phyloP scores from a whole-genome alignment of 53 echinoderm and acorn worm species.

The Temnopleurus reevesii region DNA sequence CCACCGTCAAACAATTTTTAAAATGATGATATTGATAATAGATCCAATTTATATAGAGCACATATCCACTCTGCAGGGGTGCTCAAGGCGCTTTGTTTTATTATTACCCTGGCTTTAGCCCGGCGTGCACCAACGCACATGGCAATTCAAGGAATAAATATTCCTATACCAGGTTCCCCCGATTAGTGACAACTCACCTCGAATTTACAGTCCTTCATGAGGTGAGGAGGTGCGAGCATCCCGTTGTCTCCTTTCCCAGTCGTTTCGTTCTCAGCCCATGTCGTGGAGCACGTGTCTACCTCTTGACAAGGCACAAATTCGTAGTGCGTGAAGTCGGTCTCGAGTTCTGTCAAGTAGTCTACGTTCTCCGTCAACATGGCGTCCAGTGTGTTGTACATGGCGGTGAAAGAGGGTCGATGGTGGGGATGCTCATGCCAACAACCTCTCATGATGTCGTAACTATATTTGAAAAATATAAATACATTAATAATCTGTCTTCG shows the following conservation, averaged over 20 bases:
- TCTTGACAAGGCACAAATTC: constrained; percentile 53
- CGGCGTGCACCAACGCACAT: no score
- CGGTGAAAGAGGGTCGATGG: constrained; percentile 78
- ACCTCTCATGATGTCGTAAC: constrained; percentile 78
- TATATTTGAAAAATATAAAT: no score
- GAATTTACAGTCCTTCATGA: constrained; percentile 17
- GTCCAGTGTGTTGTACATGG: constrained; percentile 77
- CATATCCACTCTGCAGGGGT: no score
- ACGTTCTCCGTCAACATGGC: constrained; percentile 70
- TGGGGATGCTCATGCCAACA: constrained; percentile 88
- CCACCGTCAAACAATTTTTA: no score
- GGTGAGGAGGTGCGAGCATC: constrained; percentile 51
- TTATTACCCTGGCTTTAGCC: no score
- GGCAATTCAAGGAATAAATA: no score
- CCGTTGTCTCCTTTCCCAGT: constrained; percentile 68
- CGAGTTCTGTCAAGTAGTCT: constrained; percentile 80
- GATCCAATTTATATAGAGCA: no score
- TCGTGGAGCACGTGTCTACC: neutral
- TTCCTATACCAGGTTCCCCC: no score
- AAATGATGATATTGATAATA: no score
- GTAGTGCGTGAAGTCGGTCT: constrained; percentile 55
- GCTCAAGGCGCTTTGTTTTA: no score
- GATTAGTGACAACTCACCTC: no score
- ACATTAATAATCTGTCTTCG: no score
- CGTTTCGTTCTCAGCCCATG: constrained; percentile 1